These are phyloP conservation scores for Pygoscelis adeliae DNA, from an alignment of 2,113 vertebrate species.

Conservation along the genomic window DNA sequence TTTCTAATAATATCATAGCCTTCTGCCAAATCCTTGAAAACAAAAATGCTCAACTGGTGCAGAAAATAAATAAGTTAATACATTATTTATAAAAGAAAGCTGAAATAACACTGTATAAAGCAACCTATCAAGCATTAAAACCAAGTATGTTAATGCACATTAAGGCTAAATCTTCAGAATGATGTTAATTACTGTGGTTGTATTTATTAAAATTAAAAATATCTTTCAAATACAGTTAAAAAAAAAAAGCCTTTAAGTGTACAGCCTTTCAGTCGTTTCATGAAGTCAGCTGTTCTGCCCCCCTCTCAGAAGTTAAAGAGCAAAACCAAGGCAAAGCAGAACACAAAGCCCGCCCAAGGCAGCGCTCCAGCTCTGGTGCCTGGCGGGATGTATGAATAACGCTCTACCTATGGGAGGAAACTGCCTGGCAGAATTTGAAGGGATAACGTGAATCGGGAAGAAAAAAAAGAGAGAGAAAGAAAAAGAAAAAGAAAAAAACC, in stretches of 20 bases:
- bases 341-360: neutral
- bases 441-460: neutral
- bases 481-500: neutral
- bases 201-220: neutral
- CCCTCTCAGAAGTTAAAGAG: neutral
- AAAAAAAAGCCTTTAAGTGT: neutral
- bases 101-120: neutral
- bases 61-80: neutral
- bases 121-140: neutral
- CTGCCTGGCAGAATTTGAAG: neutral
- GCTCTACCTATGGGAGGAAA: neutral
- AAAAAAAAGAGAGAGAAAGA: no score
- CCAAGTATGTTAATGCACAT: neutral
- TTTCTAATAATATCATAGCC: neutral
- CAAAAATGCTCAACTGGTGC: neutral
- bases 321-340: neutral
- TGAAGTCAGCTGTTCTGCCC: neutral
- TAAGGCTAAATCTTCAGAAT: neutral
- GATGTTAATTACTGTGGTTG: neutral
- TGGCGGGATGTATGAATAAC: neutral
- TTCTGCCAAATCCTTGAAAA: neutral
- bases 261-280: neutral
- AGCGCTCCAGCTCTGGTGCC: neutral
- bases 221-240: neutral
- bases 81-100: neutral